Evolutionary conservation across 2,113 vertebrate genomes (phyloP).

Genomic region (Lampris incognitus): DNA sequence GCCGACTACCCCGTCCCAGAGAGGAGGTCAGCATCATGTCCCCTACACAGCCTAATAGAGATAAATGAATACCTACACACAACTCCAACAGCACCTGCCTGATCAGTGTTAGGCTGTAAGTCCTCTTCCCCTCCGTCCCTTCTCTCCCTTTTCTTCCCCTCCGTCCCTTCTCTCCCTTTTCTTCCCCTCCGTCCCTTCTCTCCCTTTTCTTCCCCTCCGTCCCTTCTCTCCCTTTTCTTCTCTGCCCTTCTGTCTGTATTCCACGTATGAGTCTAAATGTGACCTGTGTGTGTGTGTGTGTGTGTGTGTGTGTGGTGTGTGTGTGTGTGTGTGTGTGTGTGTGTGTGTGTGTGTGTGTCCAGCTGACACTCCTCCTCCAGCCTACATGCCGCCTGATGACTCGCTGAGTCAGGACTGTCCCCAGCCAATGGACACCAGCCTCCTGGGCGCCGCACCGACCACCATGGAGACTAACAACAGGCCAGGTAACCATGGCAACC

Average conservation of each 20-base stretch:
- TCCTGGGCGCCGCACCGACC: conserved; percentile 74
- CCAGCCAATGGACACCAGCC: conserved; percentile 85
- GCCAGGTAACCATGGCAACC: conserved; percentile 84
- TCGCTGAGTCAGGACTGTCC: conserved; percentile 83
- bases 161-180: neutral
- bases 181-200: neutral
- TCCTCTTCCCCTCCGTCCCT: neutral
- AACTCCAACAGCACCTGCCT: too few relatives aligned
- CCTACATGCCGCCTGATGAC: conserved; percentile 85
- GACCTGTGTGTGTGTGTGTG: conserved; percentile 48
- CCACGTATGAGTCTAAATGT: conserved; percentile 59
- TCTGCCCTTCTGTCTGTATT: neutral
- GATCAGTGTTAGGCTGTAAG: conserved; percentile 65
- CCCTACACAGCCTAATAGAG: too few relatives aligned
- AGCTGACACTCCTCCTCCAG: conserved; percentile 87
- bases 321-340: conserved; percentile 16
- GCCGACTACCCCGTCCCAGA: too few relatives aligned
- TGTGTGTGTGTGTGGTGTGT: neutral
- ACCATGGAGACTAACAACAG: conserved; percentile 84
- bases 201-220: neutral
- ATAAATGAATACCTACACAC: too few relatives aligned
- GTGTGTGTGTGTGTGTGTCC: conserved; percentile 22
- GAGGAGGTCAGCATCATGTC: too few relatives aligned
- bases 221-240: neutral
- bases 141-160: neutral